phyloP scores from a whole-genome alignment of 1,140 invertebrate species.

The Cecropterus lyciades region DNA sequence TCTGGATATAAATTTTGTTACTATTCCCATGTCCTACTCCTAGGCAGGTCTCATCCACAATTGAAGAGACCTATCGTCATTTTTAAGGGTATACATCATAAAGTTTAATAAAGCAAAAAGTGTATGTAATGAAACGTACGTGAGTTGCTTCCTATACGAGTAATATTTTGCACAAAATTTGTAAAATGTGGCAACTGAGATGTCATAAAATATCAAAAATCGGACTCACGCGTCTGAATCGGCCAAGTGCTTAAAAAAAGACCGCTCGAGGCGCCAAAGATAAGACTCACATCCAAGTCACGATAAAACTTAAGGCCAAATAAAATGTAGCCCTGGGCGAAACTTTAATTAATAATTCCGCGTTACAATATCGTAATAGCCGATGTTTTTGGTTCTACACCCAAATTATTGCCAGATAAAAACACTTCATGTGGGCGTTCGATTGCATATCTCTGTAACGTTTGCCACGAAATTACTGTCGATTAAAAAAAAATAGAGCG shows the following conservation, averaged over 20 bases:
- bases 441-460: constrained; percentile 45
- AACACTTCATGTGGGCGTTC: constrained; percentile 46
- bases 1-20: too few relatives aligned
- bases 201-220: background rate
- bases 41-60: too few relatives aligned
- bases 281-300: constrained; percentile 46
- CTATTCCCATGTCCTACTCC: too few relatives aligned
- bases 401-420: constrained; percentile 51
- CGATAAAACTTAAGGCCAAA: constrained; percentile 49
- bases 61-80: too few relatives aligned
- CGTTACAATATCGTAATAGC: constrained; percentile 48
- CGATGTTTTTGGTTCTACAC: constrained; percentile 49
- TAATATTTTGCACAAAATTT: too few relatives aligned
- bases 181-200: too few relatives aligned
- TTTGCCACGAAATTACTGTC: constrained; percentile 30
- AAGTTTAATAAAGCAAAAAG: too few relatives aligned
- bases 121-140: too few relatives aligned
- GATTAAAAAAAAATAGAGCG: constrained; percentile 7
- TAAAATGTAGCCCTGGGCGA: constrained; percentile 41
- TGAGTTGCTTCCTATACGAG: too few relatives aligned
- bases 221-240: background rate
- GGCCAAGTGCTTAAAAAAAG: background rate
- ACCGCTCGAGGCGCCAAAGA: constrained; percentile 37
- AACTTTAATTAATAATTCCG: constrained; percentile 54
- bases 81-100: too few relatives aligned